A percentile compares a stretch with the other conserved stretches of the same genome.
These are phyloP conservation scores for Eristalinus aeneus DNA, from an alignment of 2,888 invertebrate species.

Conservation along the genomic window DNA sequence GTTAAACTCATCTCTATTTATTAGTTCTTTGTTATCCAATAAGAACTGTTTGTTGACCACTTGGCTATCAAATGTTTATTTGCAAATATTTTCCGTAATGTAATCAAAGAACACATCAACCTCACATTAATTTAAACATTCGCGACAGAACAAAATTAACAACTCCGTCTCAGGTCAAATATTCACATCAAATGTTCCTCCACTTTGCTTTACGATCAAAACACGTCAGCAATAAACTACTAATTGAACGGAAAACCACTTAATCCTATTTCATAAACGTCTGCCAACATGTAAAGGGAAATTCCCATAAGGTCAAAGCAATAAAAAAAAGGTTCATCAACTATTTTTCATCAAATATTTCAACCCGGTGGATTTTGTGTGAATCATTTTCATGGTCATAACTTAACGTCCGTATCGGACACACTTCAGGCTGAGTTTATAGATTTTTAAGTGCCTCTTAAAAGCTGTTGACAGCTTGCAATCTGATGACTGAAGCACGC, in stretches of 20 bases:
- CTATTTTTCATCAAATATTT: background rate
- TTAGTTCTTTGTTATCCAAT: too few species aligned
- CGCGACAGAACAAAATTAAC: background rate
- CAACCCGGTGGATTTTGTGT: background rate
- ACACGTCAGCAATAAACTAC: background rate
- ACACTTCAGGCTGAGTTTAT: background rate
- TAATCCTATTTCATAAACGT: background rate
- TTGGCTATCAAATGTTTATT: too few species aligned
- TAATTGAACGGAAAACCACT: background rate
- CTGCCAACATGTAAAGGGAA: background rate
- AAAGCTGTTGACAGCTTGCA: background rate
- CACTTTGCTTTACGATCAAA: background rate
- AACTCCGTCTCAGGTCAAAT: background rate
- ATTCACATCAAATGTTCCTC: background rate
- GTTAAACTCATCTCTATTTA: too few species aligned
- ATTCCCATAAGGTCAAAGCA: background rate
- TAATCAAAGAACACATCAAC: too few species aligned
- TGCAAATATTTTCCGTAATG: too few species aligned
- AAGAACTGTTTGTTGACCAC: too few species aligned
- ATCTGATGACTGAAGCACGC: background rate
- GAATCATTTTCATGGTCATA: background rate
- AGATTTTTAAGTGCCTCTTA: background rate
- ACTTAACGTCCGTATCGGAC: background rate
- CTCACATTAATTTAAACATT: too few species aligned
- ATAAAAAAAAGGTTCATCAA: background rate